Base-by-base conservation (phyloP, 2,888 invertebrate genomes). In the Andrena dorsata region DNA sequence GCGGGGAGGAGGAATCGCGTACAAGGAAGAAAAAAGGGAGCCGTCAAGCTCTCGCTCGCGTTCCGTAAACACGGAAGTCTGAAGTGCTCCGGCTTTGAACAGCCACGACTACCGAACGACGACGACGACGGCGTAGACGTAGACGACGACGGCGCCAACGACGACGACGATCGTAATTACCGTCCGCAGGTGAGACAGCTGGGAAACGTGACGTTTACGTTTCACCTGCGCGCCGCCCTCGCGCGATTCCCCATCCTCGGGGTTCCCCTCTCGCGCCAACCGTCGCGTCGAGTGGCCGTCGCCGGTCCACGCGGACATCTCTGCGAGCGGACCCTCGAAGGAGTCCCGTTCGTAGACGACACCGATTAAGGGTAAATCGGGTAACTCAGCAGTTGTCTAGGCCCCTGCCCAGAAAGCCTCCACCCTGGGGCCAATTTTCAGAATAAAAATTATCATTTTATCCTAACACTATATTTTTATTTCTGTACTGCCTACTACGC, bases 61-160 rank as follows among this genome's bases (percentile, higher is more conserved):
- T 88, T 88, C 83, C 82, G 89, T 86, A 88, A 89, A 89, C 89
- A 89, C 77, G 85, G 83, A 76, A 84, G 86, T 80, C 80, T 74
- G 70, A 83, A 86, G 81, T 83, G 72, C 74, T 68, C 76, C 13
- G 77, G 70, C 86, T 86, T 86, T 86, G 80, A 86, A 81, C 84
- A 69, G 66, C 76, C 63, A 74, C 84, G 77, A 71, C 78, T 81
- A 65, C 81, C 81, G 76, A 81, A 83, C 82, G 72, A 32, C 72
- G 74, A 66, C 74, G 74, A 13, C 75, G 28, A 28, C 28, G 28
- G 5, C 28, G 28, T 28, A 28, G 28, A 28, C 28, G 4, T 28
- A 8, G 28, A 23, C 53, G 69, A 30, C 30, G 30, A 30, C 30
- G 30, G 6, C 30, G 30, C 6, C 26, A 47, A 58, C 63, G 49